Evolutionary conservation across 2,888 invertebrate genomes (phyloP).

Genomic region (Plutella xylostella): DNA sequence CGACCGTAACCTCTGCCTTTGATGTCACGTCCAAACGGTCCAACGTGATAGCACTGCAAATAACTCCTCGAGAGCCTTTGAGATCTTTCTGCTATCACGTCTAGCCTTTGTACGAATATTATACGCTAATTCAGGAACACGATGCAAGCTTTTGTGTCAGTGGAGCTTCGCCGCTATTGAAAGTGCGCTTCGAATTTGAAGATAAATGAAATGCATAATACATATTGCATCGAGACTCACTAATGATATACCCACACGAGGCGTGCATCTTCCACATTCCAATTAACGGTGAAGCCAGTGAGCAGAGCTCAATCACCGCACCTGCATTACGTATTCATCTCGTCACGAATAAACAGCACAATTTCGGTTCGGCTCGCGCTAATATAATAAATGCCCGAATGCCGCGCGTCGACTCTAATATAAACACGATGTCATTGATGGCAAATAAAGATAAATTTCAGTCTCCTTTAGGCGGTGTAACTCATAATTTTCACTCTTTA

Average conservation of each 20-base stretch:
- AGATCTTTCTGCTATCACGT: background rate
- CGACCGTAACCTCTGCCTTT: slow-evolving; percentile 9
- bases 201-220: too few species aligned
- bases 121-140: too few species aligned
- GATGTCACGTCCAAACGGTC: slow-evolving; percentile 10
- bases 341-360: background rate
- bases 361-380: background rate
- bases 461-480: slow-evolving; percentile 32
- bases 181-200: too few species aligned
- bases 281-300: background rate
- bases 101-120: slow-evolving; percentile 1
- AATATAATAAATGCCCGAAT: slow-evolving; percentile 44
- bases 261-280: background rate
- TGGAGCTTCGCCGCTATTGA: too few species aligned
- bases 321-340: background rate
- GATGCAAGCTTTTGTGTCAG: background rate
- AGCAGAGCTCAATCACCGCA: background rate
- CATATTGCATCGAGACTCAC: too few species aligned
- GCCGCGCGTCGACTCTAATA: slow-evolving; percentile 32
- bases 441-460: slow-evolving; percentile 43
- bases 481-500: slow-evolving; percentile 32
- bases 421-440: slow-evolving; percentile 40
- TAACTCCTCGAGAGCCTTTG: slow-evolving; percentile 10
- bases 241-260: too few species aligned
- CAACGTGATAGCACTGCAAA: slow-evolving; percentile 42